Conservation (phyloP, 2,888 invertebrate species). For the Liopterus haemorrhoidalis region DNA sequence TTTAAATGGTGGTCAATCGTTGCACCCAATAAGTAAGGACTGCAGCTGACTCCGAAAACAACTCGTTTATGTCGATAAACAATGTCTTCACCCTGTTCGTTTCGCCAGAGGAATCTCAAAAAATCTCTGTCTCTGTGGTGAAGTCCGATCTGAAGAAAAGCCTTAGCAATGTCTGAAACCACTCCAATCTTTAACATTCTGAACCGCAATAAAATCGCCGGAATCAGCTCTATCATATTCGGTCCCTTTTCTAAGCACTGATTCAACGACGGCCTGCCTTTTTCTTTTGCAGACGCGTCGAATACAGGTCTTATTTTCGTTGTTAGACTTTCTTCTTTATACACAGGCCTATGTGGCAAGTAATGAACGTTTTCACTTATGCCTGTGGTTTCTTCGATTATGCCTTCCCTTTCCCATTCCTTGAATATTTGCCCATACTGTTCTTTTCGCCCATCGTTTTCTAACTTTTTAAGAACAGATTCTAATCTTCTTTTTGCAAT, state of each 20-base stretch:
- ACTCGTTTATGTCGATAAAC: constrained; percentile 22
- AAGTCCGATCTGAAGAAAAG: constrained; percentile 34
- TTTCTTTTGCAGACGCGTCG: constrained; percentile 32
- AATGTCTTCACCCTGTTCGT: constrained; percentile 7
- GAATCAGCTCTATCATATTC: constrained; percentile 31
- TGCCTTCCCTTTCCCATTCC: neutral
- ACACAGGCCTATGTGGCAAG: constrained; percentile 33
- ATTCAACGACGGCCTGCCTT: constrained; percentile 33
- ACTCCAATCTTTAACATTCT: constrained; percentile 26
- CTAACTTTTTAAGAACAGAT: neutral
- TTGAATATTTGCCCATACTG: neutral
- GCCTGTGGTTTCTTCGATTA: neutral
- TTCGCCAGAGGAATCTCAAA: constrained; percentile 34
- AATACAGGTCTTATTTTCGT: constrained; percentile 35
- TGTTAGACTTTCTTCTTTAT: constrained; percentile 29
- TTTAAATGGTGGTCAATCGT: constrained; percentile 16
- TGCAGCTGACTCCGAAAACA: constrained; percentile 27
- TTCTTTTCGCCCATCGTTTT: neutral
- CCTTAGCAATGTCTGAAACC: constrained; percentile 33
- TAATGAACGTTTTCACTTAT: constrained; percentile 18
- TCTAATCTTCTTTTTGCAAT: constrained; percentile 14
- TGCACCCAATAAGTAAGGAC: constrained; percentile 27
- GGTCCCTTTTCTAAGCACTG: constrained; percentile 35
- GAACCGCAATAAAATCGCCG: constrained; percentile 25
- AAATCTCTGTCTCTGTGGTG: constrained; percentile 30